A percentile compares a stretch with the other conserved stretches of the same genome.
Evolutionary conservation across 2,797 vertebrate genomes (phyloP).

Genomic region (Masticophis lateralis): DNA sequence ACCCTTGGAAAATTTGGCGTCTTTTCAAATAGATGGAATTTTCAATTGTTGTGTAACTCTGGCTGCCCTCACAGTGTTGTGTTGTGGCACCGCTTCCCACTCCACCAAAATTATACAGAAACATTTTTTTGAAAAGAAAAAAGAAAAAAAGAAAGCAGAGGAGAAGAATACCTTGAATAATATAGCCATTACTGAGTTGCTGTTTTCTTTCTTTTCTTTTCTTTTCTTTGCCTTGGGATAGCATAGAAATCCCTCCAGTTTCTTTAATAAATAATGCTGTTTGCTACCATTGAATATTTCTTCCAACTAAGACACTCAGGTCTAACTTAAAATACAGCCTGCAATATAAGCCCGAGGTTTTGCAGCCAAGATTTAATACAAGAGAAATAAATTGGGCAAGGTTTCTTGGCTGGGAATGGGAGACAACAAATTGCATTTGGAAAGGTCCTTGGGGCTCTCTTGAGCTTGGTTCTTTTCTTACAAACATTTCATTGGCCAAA

Average conservation of each 20-base stretch:
- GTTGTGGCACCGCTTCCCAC: not conserved
- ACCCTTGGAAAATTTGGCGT: not conserved
- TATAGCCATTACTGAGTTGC: not conserved
- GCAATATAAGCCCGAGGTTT: slow-evolving; percentile 41
- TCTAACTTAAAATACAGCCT: not conserved
- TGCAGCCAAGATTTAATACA: slow-evolving; percentile 44
- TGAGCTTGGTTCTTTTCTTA: not conserved
- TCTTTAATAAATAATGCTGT: not conserved
- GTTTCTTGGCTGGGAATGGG: slow-evolving; percentile 40
- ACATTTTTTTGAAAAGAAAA: not conserved
- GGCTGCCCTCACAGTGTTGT: not conserved
- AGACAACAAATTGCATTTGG: not conserved
- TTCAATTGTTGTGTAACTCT: not conserved
- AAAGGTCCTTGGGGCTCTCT: not conserved
- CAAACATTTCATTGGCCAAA: not conserved
- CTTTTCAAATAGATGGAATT: not conserved
- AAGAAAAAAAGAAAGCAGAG: not conserved
- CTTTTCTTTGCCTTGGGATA: not conserved
- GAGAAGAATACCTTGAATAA: not conserved
- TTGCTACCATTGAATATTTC: not conserved
- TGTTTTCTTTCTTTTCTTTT: not conserved
- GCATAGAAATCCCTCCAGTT: not conserved
- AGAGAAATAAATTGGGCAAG: slow-evolving; percentile 51
- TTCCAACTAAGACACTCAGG: slow-evolving; percentile 13
- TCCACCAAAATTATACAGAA: not conserved